A percentile compares a stretch with the other conserved stretches of the same genome.
Evolutionary conservation across 2,113 vertebrate genomes (phyloP).

Genomic region (Panthera tigris): DNA sequence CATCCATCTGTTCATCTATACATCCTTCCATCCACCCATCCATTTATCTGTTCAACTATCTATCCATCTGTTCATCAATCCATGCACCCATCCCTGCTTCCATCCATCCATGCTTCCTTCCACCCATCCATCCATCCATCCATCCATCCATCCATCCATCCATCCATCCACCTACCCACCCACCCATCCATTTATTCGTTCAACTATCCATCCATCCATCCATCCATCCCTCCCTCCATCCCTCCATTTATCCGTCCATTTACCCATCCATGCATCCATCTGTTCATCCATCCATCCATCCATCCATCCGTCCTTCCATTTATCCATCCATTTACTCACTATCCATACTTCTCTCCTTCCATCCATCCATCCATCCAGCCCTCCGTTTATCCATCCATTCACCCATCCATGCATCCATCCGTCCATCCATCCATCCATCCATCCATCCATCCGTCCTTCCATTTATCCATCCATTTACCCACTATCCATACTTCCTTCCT

Average conservation of each 20-base stretch:
- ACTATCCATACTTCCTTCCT: too few relatives aligned
- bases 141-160: not conserved
- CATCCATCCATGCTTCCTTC: accelerated
- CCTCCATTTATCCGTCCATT: not conserved
- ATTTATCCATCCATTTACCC: not conserved
- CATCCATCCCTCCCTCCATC: accelerated
- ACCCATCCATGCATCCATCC: accelerated
- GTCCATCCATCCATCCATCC: not conserved
- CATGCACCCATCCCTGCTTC: accelerated
- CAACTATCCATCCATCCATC: too few relatives aligned
- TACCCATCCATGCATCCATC: accelerated
- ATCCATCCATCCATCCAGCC: accelerated
- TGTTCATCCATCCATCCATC: not conserved
- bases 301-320: accelerated
- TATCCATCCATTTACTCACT: accelerated
- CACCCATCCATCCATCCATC: accelerated
- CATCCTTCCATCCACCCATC: not conserved
- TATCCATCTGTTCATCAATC: too few relatives aligned
- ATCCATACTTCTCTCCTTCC: too few relatives aligned
- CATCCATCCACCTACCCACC: accelerated
- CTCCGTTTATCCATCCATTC: accelerated
- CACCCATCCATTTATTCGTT: too few relatives aligned
- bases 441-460: accelerated
- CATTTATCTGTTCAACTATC: not conserved
- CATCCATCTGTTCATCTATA: not conserved